Conservation (phyloP, 1,140 invertebrate species). For the Rhagoletis zephyria region DNA sequence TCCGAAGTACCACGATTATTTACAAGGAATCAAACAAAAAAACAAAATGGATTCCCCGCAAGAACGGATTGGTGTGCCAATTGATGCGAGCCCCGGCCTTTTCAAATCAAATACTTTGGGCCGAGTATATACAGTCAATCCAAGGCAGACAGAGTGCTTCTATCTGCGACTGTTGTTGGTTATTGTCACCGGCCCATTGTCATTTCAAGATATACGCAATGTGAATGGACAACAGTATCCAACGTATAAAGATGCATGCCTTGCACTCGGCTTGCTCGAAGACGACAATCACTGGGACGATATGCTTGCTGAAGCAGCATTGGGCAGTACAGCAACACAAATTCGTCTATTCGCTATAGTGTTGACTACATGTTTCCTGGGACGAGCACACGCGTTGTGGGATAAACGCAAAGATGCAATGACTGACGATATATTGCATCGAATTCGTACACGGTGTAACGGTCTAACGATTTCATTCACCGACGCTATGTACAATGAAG, state of each 20-base stretch:
- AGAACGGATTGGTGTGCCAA: neutral
- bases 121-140: slow-evolving; percentile 2
- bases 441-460: slow-evolving; percentile 67
- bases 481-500: slow-evolving; percentile 61
- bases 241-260: slow-evolving; percentile 64
- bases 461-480: slow-evolving; percentile 55
- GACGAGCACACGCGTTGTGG: slow-evolving; percentile 65
- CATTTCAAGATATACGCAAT: slow-evolving; percentile 47
- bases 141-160: neutral
- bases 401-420: slow-evolving; percentile 67
- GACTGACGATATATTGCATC: slow-evolving; percentile 62
- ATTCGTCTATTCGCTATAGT: slow-evolving; percentile 66
- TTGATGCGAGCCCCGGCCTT: neutral
- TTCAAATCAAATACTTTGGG: slow-evolving; percentile 34
- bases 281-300: slow-evolving; percentile 68
- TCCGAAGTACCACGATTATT: slow-evolving; percentile 72
- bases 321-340: slow-evolving; percentile 61
- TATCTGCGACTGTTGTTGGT: slow-evolving; percentile 34
- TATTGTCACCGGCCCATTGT: slow-evolving; percentile 26
- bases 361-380: slow-evolving; percentile 63
- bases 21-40: slow-evolving; percentile 72
- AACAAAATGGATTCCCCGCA: slow-evolving; percentile 59
- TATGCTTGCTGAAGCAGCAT: slow-evolving; percentile 68
- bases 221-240: slow-evolving; percentile 60
- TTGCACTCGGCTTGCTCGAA: slow-evolving; percentile 68